Evolutionary conservation across 2,113 vertebrate genomes (phyloP), one percentile per base, ranked within the genome.

Genomic region (Orthonyx spaldingii): DNA sequence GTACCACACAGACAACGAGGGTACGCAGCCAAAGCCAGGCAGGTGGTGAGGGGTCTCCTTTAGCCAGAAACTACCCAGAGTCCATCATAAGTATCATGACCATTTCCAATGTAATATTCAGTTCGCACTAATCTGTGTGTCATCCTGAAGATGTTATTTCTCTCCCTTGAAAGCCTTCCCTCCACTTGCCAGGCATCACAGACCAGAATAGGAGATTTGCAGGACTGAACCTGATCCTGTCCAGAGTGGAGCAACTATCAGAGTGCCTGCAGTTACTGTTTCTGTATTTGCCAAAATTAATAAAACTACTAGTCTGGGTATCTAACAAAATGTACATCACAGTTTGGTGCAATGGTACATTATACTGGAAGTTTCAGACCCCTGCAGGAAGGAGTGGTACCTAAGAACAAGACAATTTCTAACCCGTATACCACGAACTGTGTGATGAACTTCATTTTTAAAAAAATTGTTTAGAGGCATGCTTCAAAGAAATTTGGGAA

Each of bases 1-100:
- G 39, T 14, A 21, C 27, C 23, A 13, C 3, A 0, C 5, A 16
- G 64, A 57, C 16, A 26, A 37, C 0, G 0, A 79, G 7, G 9
- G 7, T 37, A 23, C 3, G 28, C 19, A 69, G 46, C 15, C 35
- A 47, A 56, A 56, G 19, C 22, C 32, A 63, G 33, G 30, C 2
- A 3, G 17, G 7, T 26, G 32, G n/a, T 37, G 11, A 72, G 15
- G 23, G 30, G 8, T 26, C 13, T 69, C n/a, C n/a, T 35, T 52
- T 14, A 66, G 42, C 23, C 47, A 60, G 35, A 55, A 85, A 37
- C 14, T 56, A 26, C 21, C 12, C 68, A 49, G 11, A n/a, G 20
- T 78, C 24, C n/a, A 10, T 27, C 28, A 10, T 42, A 64, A 49
- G 11, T 46, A 65, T 26, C 20, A 13, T 39, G 44, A 46, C 3